Evolutionary conservation across 2,797 vertebrate genomes (phyloP).

Genomic region (Xerus rutilus): DNA sequence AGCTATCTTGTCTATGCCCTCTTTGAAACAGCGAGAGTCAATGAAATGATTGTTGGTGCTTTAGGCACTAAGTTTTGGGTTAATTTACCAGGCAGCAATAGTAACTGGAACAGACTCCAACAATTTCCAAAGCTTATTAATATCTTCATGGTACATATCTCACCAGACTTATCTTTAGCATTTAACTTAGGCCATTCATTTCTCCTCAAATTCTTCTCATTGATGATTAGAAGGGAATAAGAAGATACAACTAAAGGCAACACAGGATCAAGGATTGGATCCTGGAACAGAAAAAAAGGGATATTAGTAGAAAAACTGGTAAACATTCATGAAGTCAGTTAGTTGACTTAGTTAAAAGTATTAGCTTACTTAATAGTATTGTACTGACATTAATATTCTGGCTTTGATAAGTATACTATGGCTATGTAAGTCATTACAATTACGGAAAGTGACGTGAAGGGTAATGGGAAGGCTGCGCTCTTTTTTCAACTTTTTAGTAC

Average conservation of each 20-base stretch:
- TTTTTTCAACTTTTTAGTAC: conserved; percentile 55
- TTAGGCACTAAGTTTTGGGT: conserved; percentile 11
- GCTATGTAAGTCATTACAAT: conserved; percentile 13
- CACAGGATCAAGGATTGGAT: not conserved
- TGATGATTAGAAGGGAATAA: conserved; percentile 14
- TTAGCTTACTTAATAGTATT: not conserved
- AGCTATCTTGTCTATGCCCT: not conserved
- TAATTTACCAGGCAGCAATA: not conserved
- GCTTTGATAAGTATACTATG: conserved; percentile 4
- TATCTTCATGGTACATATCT: not conserved
- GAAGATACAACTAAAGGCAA: not conserved
- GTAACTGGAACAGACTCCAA: not conserved
- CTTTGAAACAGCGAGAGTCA: not conserved
- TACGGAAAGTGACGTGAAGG: not conserved
- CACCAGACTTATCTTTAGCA: not conserved
- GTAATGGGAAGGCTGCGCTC: not conserved
- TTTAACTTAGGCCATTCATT: conserved; percentile 22
- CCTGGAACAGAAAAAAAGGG: not conserved
- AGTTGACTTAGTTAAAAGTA: not conserved
- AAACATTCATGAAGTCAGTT: not conserved
- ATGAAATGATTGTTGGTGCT: conserved; percentile 5
- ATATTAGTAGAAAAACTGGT: not conserved
- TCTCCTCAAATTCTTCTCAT: conserved; percentile 16
- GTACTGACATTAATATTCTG: conserved; percentile 42
- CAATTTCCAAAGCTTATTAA: not conserved